Evolutionary conservation across 2,888 invertebrate species (phyloP).

Genomic region (Metellina segmentata): DNA sequence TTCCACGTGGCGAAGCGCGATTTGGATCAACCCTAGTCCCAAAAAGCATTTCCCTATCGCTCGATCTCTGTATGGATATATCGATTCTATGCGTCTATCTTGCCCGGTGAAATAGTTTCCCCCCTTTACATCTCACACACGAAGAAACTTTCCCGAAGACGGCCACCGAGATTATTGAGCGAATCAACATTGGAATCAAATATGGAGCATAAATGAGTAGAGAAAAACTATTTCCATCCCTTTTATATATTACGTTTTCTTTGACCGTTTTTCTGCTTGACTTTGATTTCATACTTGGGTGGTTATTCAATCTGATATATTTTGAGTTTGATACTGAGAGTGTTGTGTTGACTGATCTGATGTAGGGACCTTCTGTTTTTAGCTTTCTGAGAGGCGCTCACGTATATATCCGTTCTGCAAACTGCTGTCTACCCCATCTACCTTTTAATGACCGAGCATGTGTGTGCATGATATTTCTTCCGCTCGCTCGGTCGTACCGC

Average conservation of each 20-base stretch:
- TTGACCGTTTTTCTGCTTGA: not conserved
- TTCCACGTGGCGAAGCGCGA: constrained; percentile 17
- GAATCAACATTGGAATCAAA: not conserved
- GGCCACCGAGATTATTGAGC: not conserved
- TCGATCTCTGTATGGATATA: not conserved
- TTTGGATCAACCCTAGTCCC: constrained; percentile 13
- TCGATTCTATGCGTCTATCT: not conserved
- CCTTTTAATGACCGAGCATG: no score
- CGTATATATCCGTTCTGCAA: no score
- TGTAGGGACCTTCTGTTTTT: no score
- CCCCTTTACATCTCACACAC: not conserved
- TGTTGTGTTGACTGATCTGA: no score
- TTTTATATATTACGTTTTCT: not conserved
- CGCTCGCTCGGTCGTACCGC: no score
- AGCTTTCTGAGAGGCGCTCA: no score
- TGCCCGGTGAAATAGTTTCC: not conserved
- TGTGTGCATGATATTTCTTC: no score
- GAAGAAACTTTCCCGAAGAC: not conserved
- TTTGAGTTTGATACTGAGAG: no score
- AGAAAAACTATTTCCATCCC: not conserved
- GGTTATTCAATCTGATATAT: no score
- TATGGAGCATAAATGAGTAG: not conserved
- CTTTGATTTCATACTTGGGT: no score
- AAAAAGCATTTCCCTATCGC: constrained; percentile 3
- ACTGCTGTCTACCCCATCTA: no score